A percentile compares a stretch with the other conserved stretches of the same genome.
Evolutionary conservation across 2,888 invertebrate genomes (phyloP).

Genomic region (Drosophila eohydei): DNA sequence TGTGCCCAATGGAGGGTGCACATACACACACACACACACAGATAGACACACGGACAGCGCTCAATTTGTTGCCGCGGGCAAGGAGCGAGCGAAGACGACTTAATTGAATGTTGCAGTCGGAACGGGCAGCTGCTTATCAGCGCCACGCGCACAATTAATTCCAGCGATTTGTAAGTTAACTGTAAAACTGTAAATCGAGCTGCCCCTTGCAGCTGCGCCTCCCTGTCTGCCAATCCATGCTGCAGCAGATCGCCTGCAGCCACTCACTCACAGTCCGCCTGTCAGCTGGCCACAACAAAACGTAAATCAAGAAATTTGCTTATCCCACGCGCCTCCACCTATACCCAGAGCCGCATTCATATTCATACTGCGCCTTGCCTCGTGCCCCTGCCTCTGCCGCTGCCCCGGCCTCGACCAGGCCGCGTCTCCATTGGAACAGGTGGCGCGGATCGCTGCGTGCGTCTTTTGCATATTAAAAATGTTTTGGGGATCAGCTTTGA

Average conservation of each 20-base stretch:
- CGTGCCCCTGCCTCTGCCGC: background rate
- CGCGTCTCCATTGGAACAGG: conserved; percentile 45
- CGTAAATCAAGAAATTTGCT: conserved; percentile 77
- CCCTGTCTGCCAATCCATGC: background rate
- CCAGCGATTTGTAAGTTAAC: conserved; percentile 74
- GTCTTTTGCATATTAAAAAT: conserved; percentile 69
- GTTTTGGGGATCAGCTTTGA: conserved; percentile 41
- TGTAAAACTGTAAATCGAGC: conserved; percentile 63
- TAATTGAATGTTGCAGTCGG: conserved; percentile 65
- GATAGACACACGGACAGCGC: background rate
- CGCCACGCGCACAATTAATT: conserved; percentile 72
- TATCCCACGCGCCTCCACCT: conserved; percentile 63
- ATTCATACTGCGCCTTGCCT: background rate
- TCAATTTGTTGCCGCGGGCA: conserved; percentile 25
- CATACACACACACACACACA: background rate
- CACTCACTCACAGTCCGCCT: conserved; percentile 17
- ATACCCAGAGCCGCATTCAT: conserved; percentile 5
- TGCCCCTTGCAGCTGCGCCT: conserved; percentile 13
- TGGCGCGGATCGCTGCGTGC: conserved; percentile 65
- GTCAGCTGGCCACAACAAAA: conserved; percentile 66
- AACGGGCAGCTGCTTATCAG: conserved; percentile 72
- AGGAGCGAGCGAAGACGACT: conserved; percentile 54
- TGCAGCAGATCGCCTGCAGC: conserved; percentile 13
- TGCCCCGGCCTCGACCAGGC: conserved; percentile 13
- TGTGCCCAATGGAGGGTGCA: conserved; percentile 23